Evolutionary conservation across 1,140 invertebrate genomes (phyloP), one percentile per base, ranked within the genome.

Genomic region (Vollenhovia emeryi): DNA sequence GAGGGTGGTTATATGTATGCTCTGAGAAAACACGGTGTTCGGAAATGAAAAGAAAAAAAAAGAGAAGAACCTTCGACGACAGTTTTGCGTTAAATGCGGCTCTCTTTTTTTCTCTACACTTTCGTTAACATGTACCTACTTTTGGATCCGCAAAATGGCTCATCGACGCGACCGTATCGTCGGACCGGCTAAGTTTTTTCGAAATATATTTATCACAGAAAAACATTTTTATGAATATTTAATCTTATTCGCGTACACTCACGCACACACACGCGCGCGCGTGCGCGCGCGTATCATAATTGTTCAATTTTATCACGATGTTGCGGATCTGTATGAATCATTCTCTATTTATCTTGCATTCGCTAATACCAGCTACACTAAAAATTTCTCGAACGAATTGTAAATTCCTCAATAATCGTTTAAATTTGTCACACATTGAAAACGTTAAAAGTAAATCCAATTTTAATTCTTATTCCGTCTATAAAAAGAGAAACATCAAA

Each of bases 191-290:
- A 91, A 84, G 66, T 73, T 84, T 90, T 80, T 71, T 86, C 76
- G 76, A 68, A 59, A 66, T 66, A 45, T 66, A 45, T 94, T 94
- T 94, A 94, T 94, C 94, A 94, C 94, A 94, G 94, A 94, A 94
- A 94, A 94, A 94, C 89, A 94, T 93, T 92, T 92, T 87, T 57
- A 92, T 91, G 89, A 91, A 93, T 93, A 92, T 89, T 90, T 91
- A 91, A 87, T 90, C 59, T 88, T 91, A 91, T 45, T 50, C 36
- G 68, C 60, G 45, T 60, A 62, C 52, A 79, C 11, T 66, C 27
- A 55, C 36, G n/a, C 68, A 11, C 60, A 50, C 74, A 76, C 69
- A 55, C 86, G 30, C 66, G 18, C 66, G 9, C n/a, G 33, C 62
- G 59, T 9, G 43, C 86, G 55, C 83, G 84, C 50, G n/a, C 57